Base-by-base conservation (phyloP, 2,888 invertebrate species). In the Phaonia tiefii region DNA sequence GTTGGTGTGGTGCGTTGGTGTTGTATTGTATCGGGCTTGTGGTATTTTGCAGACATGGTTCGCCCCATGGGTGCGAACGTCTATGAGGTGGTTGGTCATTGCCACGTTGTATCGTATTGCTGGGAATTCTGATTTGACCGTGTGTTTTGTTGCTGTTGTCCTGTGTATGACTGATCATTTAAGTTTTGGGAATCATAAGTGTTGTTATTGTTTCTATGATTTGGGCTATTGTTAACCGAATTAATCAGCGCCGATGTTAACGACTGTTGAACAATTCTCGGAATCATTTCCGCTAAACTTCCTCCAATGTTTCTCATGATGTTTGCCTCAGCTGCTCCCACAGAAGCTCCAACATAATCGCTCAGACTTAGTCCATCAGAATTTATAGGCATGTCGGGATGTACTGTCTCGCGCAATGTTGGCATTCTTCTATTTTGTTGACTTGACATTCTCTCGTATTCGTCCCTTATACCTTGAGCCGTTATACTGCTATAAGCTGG, bases 331-430 rank as follows among this genome's bases (percentile, higher is more conserved):
- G 31, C 31, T 8, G 31, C 31, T 31, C 31, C 31, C 3, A 51
- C 51, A 22, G 51, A 51, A 13, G 51, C 51, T 4, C 51, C 17
- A 5, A 51, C 51, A 51, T 51, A 51, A 22, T 51, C 51, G 10
- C 51, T 51, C 51, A 51, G n/a, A 17, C 51, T 51, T 51, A 51
- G 11, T n/a, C 56, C 56, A 26, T 56, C 56, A n/a, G 7, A 2
- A n/a, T 56, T 56, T n/a, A 56, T 7, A 25, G 25, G 8, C 56
- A 56, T 56, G 10, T 56, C 56, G 3, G 56, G 25, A 13, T 26
- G 22, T 2, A 26, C 26, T 3, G 3, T 26, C 4, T 22, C 26
- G 25, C 20, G 5, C 17, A 26, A 26, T 26, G 25, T 26, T 56
- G 56, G 26, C 2, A 56, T 8, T 56, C 25, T 25, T 56, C 3